Evolutionary conservation across 2,888 invertebrate species (phyloP).

Genomic region (Zaprionus obscuricornis): DNA sequence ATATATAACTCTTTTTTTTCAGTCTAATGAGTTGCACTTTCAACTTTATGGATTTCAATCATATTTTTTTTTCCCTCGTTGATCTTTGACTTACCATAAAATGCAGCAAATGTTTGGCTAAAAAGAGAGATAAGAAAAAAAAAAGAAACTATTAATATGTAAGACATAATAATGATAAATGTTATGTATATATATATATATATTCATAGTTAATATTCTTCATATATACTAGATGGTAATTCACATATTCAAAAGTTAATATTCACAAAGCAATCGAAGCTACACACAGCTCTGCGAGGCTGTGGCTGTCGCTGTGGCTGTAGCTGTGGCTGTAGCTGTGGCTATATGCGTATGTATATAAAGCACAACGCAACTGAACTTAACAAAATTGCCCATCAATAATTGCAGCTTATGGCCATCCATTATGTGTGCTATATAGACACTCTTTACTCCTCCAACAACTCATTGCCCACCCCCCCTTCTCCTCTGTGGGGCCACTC

Average conservation of each 20-base stretch:
- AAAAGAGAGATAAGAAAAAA: constrained; percentile 32
- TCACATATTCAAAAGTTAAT: not conserved
- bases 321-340: no score
- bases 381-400: constrained; percentile 51
- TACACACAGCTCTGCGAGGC: constrained; percentile 33
- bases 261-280: constrained; percentile 18
- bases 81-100: constrained; percentile 65
- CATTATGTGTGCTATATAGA: constrained; percentile 36
- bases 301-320: constrained; percentile 20
- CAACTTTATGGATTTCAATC: not conserved
- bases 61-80: constrained; percentile 23
- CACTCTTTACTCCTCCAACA: not conserved
- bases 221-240: not conserved
- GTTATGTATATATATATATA: not conserved
- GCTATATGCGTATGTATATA: no score
- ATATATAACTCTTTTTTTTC: no score
- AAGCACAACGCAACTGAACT: not conserved
- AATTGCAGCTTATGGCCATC: constrained; percentile 70
- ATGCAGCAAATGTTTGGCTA: constrained; percentile 51
- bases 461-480: not conserved
- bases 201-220: not conserved
- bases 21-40: constrained; percentile 13
- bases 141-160: constrained; percentile 41
- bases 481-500: not conserved
- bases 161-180: not conserved